Base-by-base conservation (phyloP, 2,888 invertebrate species). In the Furcula furcula region DNA sequence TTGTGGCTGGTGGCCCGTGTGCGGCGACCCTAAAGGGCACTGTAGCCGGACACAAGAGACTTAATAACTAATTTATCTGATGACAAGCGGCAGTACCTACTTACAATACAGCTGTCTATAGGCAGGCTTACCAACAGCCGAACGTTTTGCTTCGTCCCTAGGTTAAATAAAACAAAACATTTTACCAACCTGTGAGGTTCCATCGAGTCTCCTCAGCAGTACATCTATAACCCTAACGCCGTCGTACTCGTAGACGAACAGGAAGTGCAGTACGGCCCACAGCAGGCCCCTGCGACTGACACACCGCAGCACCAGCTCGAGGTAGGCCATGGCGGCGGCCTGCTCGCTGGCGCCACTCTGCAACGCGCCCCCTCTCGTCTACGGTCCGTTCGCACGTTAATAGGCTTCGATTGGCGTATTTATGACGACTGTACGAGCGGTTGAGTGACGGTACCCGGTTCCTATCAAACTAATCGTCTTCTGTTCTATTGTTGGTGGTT, bases 291-390 rank as follows among this genome's bases (percentile, higher is more conserved):
- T 94, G 55, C 96, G 94, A 0, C 96, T 95, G 7, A 97, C 94
- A 31, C 96, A 95, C 29, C 98, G 92, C 45, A 99, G 79, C 59
- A 97, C 93, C 52, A 99, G 89, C 81, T 98, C 98, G 45, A 98
- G 91, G 83, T 98, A 98, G 4, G 96, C 96, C 67, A 96, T 97
- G 6, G 98, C 96, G 29, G 98, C 95, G 38, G 97, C 93, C 71
- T 98, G 94, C 77, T 98, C 98, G 51, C 94, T 94, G 55, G 94
- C 91, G 40, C 95, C 94, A 78, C 92, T 95, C 96, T 97, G 92
- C 79, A 93, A 92, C 81, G 83, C 64, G 63, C 66, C 78, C 66
- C 72, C 74, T 75, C 68, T 78, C 65, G 77, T 82, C 87, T 86
- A 84, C 55, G 76, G 69, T 63, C 68, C 69, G 75, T 58, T 59